Percentiles rank a stretch among this genome's conserved stretches.
These are phyloP conservation scores for Leucophenga montana DNA, from an alignment of 2,888 invertebrate genomes.

Conservation along the genomic window DNA sequence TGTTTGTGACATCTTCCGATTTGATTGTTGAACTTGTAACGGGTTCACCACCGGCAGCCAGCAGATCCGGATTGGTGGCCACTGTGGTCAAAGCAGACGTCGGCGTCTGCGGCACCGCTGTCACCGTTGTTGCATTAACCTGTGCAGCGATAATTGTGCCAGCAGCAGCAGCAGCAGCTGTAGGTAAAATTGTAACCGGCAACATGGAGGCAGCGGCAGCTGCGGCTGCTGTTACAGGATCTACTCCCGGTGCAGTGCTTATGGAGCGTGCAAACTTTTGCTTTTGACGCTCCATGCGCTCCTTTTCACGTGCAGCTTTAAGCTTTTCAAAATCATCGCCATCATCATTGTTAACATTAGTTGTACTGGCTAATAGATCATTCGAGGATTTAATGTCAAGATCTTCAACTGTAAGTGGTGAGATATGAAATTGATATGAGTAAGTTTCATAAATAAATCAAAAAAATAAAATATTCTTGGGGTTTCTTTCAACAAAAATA, in stretches of 20 bases:
- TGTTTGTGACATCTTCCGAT: slow-evolving; percentile 43
- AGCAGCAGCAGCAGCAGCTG: slow-evolving; percentile 30
- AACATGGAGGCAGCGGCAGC: slow-evolving; percentile 17
- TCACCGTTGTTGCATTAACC: slow-evolving; percentile 28
- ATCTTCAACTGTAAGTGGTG: slow-evolving; percentile 61
- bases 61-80: slow-evolving; percentile 52
- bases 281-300: slow-evolving; percentile 78
- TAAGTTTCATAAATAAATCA: slow-evolving; percentile 27
- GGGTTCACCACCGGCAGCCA: slow-evolving; percentile 47
- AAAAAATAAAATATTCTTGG: slow-evolving; percentile 29
- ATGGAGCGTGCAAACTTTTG: slow-evolving; percentile 77
- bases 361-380: slow-evolving; percentile 50
- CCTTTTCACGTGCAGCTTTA: slow-evolving; percentile 80
- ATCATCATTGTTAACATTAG: slow-evolving; percentile 54
- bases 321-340: slow-evolving; percentile 83
- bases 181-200: slow-evolving; percentile 12
- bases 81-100: slow-evolving; percentile 34
- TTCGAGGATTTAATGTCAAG: slow-evolving; percentile 60
- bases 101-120: slow-evolving; percentile 17
- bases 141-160: slow-evolving; percentile 34
- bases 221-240: slow-evolving; percentile 43
- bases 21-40: slow-evolving; percentile 50
- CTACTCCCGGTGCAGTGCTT: slow-evolving; percentile 69
- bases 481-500: neutral
- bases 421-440: slow-evolving; percentile 30